Base-by-base conservation (phyloP, 1,140 invertebrate species). In the Hyphantria cunea region DNA sequence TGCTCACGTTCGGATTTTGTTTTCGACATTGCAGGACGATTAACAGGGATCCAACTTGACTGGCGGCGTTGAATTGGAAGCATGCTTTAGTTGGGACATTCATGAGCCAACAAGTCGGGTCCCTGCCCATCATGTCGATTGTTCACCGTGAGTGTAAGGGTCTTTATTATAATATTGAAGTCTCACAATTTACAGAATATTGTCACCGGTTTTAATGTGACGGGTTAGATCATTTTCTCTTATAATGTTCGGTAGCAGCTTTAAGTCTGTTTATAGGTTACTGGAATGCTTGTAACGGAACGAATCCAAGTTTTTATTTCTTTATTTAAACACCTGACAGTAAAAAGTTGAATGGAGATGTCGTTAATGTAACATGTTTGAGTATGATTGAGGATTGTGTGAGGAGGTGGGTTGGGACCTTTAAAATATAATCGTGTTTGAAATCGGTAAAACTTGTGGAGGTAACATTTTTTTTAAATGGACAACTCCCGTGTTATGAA, bases 171-270 rank as follows among this genome's bases (percentile, higher is more conserved):
- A 12, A 65, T 65, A 58, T 69, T 47, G 65, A 79, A 82, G 77
- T 81, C 72, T 71, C 77, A 73, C 74, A 74, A 84, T 86, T 85
- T 78, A 76, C 71, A 74, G 75, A 82, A 83, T 83, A 76, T 71
- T 76, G 70, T 70, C 70, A 68, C 76, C 79, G 69, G 76, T 82
- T 86, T 88, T 84, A 79, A 85, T 85, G 83, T 79, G 0, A 39
- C n/a, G 37, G 37, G 74, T 44, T 44, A 44, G 11, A n/a, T 7
- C 41, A 44, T 44, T 44, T n/a, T 39, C 79, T 86, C 78, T 82
- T 84, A 82, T 85, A 85, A 85, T 83, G 84, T 86, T 70, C 45
- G 70, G 83, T 81, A 85, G 82, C 69, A 86, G 82, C 63, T 74
- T 83, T 79, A 86, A 89, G 78, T 82, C 78, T 86, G 17, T 25